phyloP scores from a whole-genome alignment of 2,888 invertebrate species.

The Apodemia duryi region DNA sequence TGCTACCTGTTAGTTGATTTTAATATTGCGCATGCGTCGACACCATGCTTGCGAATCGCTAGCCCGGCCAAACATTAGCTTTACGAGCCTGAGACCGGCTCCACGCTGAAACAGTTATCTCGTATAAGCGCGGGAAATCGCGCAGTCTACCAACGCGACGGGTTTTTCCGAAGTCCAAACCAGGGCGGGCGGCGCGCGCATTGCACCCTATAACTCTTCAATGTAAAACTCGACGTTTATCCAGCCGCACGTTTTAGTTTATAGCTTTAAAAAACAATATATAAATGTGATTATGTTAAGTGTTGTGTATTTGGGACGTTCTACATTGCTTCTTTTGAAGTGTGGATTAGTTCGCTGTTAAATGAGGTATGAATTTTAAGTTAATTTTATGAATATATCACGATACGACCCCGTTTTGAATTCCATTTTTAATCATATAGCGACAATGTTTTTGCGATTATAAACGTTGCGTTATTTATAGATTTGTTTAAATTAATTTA shows the following conservation, averaged over 20 bases:
- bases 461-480: no score
- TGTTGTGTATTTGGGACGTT: background rate
- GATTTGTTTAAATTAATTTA: no score
- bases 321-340: background rate
- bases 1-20: constrained; percentile 49
- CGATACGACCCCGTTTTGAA: no score
- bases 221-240: background rate
- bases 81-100: constrained; percentile 41
- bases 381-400: no score
- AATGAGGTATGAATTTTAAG: background rate
- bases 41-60: constrained; percentile 19
- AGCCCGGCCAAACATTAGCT: constrained; percentile 21
- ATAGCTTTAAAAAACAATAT: background rate
- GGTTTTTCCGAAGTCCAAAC: constrained; percentile 48
- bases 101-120: constrained; percentile 50
- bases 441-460: no score
- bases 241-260: background rate
- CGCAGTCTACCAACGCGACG: constrained; percentile 29
- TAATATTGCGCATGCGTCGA: constrained; percentile 52
- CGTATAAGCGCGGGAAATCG: constrained; percentile 53
- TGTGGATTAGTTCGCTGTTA: background rate
- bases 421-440: no score
- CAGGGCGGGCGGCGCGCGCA: constrained; percentile 73
- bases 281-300: constrained; percentile 6
- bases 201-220: constrained; percentile 17